These are phyloP conservation scores for Herpetotheres cachinnans DNA, from an alignment of 2,113 vertebrate species.

Conservation along the genomic window DNA sequence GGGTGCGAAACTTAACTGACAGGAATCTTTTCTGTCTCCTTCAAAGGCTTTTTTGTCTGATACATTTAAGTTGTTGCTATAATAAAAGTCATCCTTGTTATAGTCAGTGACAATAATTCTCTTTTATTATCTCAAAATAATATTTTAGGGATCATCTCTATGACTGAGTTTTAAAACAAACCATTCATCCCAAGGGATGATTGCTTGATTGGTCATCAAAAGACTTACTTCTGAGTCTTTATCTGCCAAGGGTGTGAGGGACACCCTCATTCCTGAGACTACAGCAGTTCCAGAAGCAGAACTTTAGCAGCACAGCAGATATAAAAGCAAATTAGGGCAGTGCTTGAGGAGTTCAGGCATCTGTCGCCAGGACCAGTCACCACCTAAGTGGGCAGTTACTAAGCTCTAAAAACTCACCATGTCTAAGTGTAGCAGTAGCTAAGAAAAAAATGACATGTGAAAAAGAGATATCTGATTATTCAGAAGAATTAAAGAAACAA, in stretches of 20 bases:
- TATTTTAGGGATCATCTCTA: not conserved
- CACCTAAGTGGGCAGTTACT: not conserved
- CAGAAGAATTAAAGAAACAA: not conserved
- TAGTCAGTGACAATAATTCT: not conserved
- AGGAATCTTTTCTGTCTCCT: not conserved
- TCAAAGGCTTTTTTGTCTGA: not conserved
- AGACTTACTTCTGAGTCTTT: not conserved
- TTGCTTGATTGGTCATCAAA: not conserved
- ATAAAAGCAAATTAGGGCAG: not conserved
- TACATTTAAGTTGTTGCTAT: not conserved
- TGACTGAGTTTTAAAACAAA: not conserved
- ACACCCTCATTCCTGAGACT: not conserved
- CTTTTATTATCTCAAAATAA: not conserved
- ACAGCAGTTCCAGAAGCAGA: not conserved
- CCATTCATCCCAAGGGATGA: not conserved
- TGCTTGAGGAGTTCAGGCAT: not conserved
- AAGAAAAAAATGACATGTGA: not conserved
- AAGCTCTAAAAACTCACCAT: not conserved
- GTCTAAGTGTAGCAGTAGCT: not conserved
- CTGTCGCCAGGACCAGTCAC: not conserved
- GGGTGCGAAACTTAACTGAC: not conserved
- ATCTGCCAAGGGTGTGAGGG: not conserved
- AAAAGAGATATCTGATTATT: not conserved
- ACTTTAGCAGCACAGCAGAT: not conserved
- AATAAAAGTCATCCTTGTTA: not conserved